Conservation (phyloP, 1,140 invertebrate genomes). For the Linepithema humile region DNA sequence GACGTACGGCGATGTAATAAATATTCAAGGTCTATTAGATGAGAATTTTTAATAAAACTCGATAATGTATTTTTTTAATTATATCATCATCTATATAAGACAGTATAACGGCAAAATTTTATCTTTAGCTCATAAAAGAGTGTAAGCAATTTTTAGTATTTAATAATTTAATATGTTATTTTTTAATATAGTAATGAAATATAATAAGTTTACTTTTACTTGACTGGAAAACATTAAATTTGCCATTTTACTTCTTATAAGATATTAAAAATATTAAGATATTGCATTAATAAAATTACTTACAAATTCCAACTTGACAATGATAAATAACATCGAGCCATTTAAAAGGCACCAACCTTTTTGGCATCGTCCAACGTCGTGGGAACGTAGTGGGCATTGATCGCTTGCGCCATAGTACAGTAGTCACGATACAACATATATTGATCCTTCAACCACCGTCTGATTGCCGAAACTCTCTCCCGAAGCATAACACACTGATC, state of each 20-base stretch:
- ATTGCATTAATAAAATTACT: not conserved
- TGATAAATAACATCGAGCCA: not conserved
- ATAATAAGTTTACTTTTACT: not conserved
- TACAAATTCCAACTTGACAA: not conserved
- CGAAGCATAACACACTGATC: conserved; percentile 51
- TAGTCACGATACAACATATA: conserved; percentile 77
- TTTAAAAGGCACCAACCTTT: conserved; percentile 63
- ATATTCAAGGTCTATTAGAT: conserved; percentile 3
- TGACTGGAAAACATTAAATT: not conserved
- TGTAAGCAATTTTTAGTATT: not conserved
- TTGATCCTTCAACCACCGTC: conserved; percentile 77
- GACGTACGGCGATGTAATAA: not conserved
- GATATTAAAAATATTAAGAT: too few relatives aligned
- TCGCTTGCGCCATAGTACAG: conserved; percentile 70
- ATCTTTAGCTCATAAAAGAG: not conserved
- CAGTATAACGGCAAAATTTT: not conserved
- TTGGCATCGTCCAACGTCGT: conserved; percentile 71
- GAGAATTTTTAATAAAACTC: conserved; percentile 2
- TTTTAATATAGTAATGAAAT: not conserved
- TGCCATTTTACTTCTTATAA: not conserved
- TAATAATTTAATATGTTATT: not conserved
- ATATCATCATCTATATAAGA: not conserved
- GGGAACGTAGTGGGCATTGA: conserved; percentile 76
- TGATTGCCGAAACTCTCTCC: conserved; percentile 72
- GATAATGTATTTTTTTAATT: not conserved